Evolutionary conservation across 2,888 invertebrate species (phyloP), one percentile per base, ranked within the genome.

Genomic region (Drosophila planitibia): DNA sequence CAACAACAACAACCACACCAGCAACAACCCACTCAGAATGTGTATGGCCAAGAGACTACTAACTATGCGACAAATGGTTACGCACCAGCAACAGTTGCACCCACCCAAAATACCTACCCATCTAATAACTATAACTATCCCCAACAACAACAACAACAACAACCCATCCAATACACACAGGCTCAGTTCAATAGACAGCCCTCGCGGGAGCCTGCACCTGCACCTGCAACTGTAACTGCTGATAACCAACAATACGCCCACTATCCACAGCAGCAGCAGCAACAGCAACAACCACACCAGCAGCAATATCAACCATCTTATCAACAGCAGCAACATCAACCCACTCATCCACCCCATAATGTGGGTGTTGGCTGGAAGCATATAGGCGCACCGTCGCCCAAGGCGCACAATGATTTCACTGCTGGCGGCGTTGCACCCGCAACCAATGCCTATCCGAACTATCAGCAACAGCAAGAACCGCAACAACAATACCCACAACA

Each of bases 141-240:
- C 57, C 73, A 79, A 63, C 89, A 86, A 81, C 91, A 47, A 44
- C 47, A 37, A 37, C 55, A 55, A 60, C 73, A 83, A 66, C 90
- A 86, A 81, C 91, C 92, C 76, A 69, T 89, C 65, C 88, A 92
- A 83, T 91, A 92, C 68, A 83, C 82, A 52, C 91, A 91, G 83
- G 90, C 87, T 33, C 91, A 91, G 79, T 91, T 82, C 79, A 84
- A 77, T 76, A 82, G 90, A 69, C 87, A 91, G 52, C 81, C 77
- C 68, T 87, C 91, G 52, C 82, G 82, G 78, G 90, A 91, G 70
- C 83, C 91, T 60, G 76, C 64, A 44, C 58, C 63, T 30, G 63
- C 58, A n/a, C 53, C 57, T 33, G 65, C 55, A n/a, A 52, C 57
- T 33, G 65, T 53, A n/a, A 52, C 76, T 39, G 59, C 41, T 28